Percentiles rank a stretch among this genome's conserved stretches.
These are phyloP conservation scores for Tachyglossus aculeatus DNA, from an alignment of 2,797 vertebrate species.

Conservation along the genomic window DNA sequence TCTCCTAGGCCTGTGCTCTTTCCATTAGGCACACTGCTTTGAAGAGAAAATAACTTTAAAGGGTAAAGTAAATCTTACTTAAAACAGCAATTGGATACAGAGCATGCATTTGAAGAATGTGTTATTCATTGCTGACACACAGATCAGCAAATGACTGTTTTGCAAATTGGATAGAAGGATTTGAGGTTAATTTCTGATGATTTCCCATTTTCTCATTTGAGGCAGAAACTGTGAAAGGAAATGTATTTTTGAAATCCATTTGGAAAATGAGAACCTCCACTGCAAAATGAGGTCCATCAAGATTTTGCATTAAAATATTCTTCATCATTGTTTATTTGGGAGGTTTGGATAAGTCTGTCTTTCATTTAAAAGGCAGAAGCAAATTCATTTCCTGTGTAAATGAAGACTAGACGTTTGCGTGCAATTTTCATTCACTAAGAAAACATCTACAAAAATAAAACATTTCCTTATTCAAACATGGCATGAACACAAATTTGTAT, in stretches of 20 bases:
- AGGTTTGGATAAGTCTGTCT: background rate
- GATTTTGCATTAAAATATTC: background rate
- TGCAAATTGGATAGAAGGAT: background rate
- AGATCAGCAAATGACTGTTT: background rate
- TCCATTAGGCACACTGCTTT: background rate
- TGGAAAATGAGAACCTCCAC: background rate
- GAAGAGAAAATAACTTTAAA: background rate
- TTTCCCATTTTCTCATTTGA: background rate
- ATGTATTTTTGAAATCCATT: background rate
- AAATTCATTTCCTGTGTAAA: background rate
- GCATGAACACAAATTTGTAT: background rate
- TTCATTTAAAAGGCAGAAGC: background rate
- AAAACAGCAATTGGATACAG: background rate
- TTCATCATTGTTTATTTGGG: background rate
- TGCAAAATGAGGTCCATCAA: background rate
- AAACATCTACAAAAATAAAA: slow-evolving; percentile 14
- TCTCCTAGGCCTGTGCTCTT: background rate
- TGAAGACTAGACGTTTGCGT: slow-evolving; percentile 16
- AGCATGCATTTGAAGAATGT: background rate
- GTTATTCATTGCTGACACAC: background rate
- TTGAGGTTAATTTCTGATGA: background rate
- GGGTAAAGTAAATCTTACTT: background rate
- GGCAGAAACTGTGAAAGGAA: background rate
- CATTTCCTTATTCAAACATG: slow-evolving; percentile 1
- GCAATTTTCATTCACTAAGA: slow-evolving; percentile 18